A percentile compares a stretch with the other conserved stretches of the same genome.
These are phyloP conservation scores for Polymixis flavicincta DNA, from an alignment of 2,888 invertebrate species.

Conservation along the genomic window DNA sequence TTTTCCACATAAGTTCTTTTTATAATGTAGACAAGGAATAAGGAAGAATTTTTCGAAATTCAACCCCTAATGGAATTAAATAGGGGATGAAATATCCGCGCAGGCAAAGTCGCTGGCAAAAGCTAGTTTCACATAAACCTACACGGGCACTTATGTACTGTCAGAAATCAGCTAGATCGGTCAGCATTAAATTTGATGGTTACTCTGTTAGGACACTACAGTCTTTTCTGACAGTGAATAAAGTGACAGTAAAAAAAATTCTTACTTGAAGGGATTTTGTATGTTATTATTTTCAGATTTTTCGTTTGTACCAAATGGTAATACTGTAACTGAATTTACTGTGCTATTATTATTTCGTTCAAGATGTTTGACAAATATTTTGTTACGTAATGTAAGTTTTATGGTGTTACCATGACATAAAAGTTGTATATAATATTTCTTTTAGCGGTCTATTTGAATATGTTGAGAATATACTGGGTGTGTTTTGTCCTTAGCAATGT, in stretches of 20 bases:
- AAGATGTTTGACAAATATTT: constrained; percentile 26
- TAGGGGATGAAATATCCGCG: no score
- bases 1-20: no score
- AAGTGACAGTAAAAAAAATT: no score
- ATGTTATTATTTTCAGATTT: no score
- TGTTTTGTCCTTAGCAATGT: not conserved
- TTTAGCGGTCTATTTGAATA: constrained; percentile 4
- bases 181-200: not conserved
- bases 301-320: not conserved
- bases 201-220: not conserved
- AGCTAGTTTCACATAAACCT: no score
- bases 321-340: not conserved
- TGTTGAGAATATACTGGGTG: not conserved
- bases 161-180: not conserved
- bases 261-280: no score
- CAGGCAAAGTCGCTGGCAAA: no score
- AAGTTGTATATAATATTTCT: not conserved
- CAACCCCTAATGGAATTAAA: no score
- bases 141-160: not conserved
- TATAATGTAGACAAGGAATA: no score
- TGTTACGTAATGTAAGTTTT: constrained; percentile 25
- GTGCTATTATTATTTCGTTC: constrained; percentile 22
- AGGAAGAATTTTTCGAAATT: no score
- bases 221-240: not conserved
- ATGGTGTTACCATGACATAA: constrained; percentile 20